Percentiles rank a stretch among this genome's conserved stretches.
phyloP scores from a whole-genome alignment of 2,888 invertebrate genomes.

The Xylophagus ater region DNA sequence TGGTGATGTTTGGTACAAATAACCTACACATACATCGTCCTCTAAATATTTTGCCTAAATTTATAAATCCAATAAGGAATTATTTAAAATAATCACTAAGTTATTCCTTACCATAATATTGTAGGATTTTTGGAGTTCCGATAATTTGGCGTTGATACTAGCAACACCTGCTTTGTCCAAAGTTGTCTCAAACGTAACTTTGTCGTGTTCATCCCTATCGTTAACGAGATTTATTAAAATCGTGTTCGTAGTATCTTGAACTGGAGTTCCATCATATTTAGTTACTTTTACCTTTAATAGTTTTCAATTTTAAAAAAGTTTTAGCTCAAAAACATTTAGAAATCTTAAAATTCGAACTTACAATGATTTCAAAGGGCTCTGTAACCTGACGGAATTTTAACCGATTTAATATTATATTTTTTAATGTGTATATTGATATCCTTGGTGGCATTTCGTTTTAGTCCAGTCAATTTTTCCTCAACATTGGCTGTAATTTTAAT shows the following conservation, averaged over 20 bases:
- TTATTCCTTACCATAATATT: constrained; percentile 21
- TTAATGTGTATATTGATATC: constrained; percentile 66
- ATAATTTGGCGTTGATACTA: constrained; percentile 50
- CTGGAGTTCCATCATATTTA: constrained; percentile 57
- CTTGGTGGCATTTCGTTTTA: constrained; percentile 67
- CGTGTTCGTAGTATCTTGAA: constrained; percentile 46
- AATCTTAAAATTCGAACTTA: too few relatives aligned
- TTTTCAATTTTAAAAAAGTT: constrained; percentile 3
- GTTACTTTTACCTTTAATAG: constrained; percentile 49
- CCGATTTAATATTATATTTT: constrained; percentile 61
- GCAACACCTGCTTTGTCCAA: constrained; percentile 55
- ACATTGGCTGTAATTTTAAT: constrained; percentile 77
- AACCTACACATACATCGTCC: constrained; percentile 42
- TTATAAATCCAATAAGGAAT: constrained; percentile 6
- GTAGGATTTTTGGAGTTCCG: constrained; percentile 30
- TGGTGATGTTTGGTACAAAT: constrained; percentile 59
- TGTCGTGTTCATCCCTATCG: constrained; percentile 5
- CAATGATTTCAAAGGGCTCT: constrained; percentile 75
- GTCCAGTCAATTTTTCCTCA: constrained; percentile 74
- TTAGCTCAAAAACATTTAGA: too few relatives aligned
- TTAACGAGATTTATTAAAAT: constrained; percentile 32
- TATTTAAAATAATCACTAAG: constrained; percentile 17
- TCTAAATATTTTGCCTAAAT: constrained; percentile 61
- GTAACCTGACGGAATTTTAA: constrained; percentile 75
- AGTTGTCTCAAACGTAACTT: constrained; percentile 21